Percentiles rank a stretch among this genome's conserved stretches.
These are phyloP conservation scores for Protomyctophum bolini DNA, from an alignment of 2,113 vertebrate species.

Conservation along the genomic window DNA sequence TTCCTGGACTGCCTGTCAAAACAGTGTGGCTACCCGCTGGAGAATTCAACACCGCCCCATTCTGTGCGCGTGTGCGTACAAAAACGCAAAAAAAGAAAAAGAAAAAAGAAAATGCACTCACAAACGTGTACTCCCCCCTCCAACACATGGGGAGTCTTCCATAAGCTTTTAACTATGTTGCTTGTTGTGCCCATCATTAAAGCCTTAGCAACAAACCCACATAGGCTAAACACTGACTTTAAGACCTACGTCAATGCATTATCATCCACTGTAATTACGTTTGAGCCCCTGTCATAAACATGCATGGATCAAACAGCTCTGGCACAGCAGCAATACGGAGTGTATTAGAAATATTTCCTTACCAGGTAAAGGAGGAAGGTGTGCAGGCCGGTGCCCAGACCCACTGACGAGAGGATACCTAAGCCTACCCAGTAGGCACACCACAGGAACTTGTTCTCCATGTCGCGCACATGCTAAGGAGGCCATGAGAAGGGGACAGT, in stretches of 20 bases:
- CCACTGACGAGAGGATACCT: conserved; percentile 89
- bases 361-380: conserved; percentile 93
- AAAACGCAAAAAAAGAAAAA: conserved; percentile 13
- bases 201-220: conserved; percentile 41
- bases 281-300: conserved; percentile 35
- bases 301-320: conserved; percentile 34
- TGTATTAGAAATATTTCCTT: conserved; percentile 57
- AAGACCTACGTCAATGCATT: conserved; percentile 63
- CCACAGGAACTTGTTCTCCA: conserved; percentile 87
- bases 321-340: conserved; percentile 1
- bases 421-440: conserved; percentile 90
- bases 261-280: conserved; percentile 27
- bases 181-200: conserved; percentile 3
- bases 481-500: conserved; percentile 60
- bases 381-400: conserved; percentile 88
- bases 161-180: conserved; percentile 25
- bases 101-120: no score
- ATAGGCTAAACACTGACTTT: conserved; percentile 40
- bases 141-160: conserved; percentile 15
- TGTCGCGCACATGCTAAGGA: conserved; percentile 84
- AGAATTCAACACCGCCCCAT: conserved; percentile 48
- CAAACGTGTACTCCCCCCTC: not conserved
- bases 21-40: conserved; percentile 63
- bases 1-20: conserved; percentile 75
- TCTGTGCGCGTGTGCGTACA: conserved; percentile 27